phyloP scores from a whole-genome alignment of 2,113 vertebrate genomes.

The Pavo muticus region DNA sequence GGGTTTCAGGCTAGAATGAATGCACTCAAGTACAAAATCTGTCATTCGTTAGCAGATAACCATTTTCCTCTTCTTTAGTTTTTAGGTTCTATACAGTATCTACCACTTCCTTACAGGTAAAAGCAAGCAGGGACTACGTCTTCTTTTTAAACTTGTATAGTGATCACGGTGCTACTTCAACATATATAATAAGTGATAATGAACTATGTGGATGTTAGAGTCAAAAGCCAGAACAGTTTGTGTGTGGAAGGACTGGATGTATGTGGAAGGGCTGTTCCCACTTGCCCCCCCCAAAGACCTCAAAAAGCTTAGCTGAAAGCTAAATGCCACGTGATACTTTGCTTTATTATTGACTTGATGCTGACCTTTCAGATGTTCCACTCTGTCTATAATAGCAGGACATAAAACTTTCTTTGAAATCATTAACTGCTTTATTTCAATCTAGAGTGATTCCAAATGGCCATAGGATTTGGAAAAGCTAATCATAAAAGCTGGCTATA shows the following conservation, averaged over 20 bases:
- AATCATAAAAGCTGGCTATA: background rate
- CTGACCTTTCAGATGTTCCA: background rate
- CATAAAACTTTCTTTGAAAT: background rate
- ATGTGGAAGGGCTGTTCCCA: background rate
- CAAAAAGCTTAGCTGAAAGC: background rate
- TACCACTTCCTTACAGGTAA: background rate
- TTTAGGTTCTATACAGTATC: conserved; percentile 18
- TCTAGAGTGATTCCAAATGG: background rate
- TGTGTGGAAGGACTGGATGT: background rate
- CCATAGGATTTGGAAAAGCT: background rate
- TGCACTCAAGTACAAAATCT: conserved; percentile 8
- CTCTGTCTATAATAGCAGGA: background rate
- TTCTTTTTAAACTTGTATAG: conserved; percentile 22
- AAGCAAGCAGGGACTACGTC: background rate
- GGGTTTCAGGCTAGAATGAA: background rate
- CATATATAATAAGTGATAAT: background rate
- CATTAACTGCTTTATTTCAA: background rate
- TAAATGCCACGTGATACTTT: background rate
- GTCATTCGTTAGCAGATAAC: conserved; percentile 24
- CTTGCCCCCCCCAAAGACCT: background rate
- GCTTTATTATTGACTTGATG: background rate
- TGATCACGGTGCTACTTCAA: conserved; percentile 54
- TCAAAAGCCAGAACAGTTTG: conserved; percentile 15
- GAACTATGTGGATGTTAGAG: background rate
- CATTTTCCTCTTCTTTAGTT: background rate